Evolutionary conservation across 2,113 vertebrate species (phyloP), one percentile per base, ranked within the genome.

Genomic region (Saccopteryx bilineata): DNA sequence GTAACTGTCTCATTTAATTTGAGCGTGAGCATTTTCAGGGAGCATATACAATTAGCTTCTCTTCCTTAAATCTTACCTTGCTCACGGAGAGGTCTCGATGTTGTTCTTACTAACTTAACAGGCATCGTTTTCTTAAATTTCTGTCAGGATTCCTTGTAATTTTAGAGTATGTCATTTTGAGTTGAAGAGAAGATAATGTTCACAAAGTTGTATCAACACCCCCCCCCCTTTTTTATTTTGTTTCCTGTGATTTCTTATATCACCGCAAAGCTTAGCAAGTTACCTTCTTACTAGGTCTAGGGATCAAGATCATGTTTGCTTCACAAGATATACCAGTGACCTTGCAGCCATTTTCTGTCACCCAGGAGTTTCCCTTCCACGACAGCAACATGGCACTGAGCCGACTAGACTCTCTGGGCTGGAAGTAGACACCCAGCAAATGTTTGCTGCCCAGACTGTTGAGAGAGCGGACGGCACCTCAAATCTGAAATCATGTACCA

Each of bases 31-130:
- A 0, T 54, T 90, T 87, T 15, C 52, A 71, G 0, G n/a, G 54
- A 91, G 48, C 66, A 33, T 78, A 89, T 72, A 72, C 19, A 56
- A 26, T 81, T 52, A 91, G 52, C 48, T 33, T 75, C 50, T 79
- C 60, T 46, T 54, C 18, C 26, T 71, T 58, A 71, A 75, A 60
- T 92, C 81, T 58, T 52, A 48, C 0, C 78, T 68, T 54, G 71
- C 58, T 90, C 71, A 50, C 81, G 31, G 88, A 61, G 72, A 76
- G 15, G 58, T 80, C 72, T 65, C 56, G 13, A 10, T 24, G 71
- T 66, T 21, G 23, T 17, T 66, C n/a, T 50, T 72, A 50, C 12
- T 82, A 61, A 76, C 76, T 75, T 76, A 79, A 79, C 33, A 8
- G 2, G 10, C 23, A 7, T 79, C 56, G 19, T 83, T 91, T 58